A percentile compares a stretch with the other conserved stretches of the same genome.
These are phyloP conservation scores for Cyclophora albipunctata DNA, from an alignment of 2,888 invertebrate species.

Conservation along the genomic window DNA sequence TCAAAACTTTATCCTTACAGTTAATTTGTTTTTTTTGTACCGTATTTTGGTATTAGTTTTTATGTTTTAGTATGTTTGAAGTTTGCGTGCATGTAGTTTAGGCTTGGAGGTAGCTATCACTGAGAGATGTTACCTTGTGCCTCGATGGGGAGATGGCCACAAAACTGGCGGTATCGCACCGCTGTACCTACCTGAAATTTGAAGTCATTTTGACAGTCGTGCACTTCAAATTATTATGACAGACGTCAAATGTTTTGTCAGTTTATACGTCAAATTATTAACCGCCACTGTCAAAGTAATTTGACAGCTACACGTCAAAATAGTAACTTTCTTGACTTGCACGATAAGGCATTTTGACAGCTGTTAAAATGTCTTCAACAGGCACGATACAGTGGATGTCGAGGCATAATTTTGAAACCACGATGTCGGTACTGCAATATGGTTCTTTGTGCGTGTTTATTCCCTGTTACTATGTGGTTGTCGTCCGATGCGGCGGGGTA, in stretches of 20 bases:
- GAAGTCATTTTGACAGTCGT: too few species aligned
- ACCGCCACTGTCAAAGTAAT: too few species aligned
- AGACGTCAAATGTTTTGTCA: too few species aligned
- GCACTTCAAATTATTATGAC: too few species aligned
- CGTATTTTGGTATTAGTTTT: constrained; percentile 3
- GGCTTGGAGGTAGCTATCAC: constrained; percentile 50
- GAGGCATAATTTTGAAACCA: constrained; percentile 5
- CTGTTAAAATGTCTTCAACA: too few species aligned
- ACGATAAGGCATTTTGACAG: too few species aligned
- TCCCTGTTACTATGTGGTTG: constrained; percentile 21
- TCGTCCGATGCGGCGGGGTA: constrained; percentile 62
- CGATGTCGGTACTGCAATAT: constrained; percentile 19
- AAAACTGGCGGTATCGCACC: too few species aligned
- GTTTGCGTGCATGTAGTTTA: constrained; percentile 45
- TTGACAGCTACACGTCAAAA: too few species aligned
- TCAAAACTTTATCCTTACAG: too few species aligned
- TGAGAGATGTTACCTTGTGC: constrained; percentile 71
- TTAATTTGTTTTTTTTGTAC: constrained; percentile 2
- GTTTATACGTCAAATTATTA: too few species aligned
- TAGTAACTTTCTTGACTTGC: too few species aligned
- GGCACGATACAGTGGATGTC: neutral
- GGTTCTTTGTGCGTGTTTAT: constrained; percentile 1
- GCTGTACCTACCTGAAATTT: neutral
- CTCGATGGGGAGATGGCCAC: constrained; percentile 1
- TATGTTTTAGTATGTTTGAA: constrained; percentile 17